Conservation (phyloP, 2,113 vertebrate genomes). For the Daphoenositta chrysoptera region DNA sequence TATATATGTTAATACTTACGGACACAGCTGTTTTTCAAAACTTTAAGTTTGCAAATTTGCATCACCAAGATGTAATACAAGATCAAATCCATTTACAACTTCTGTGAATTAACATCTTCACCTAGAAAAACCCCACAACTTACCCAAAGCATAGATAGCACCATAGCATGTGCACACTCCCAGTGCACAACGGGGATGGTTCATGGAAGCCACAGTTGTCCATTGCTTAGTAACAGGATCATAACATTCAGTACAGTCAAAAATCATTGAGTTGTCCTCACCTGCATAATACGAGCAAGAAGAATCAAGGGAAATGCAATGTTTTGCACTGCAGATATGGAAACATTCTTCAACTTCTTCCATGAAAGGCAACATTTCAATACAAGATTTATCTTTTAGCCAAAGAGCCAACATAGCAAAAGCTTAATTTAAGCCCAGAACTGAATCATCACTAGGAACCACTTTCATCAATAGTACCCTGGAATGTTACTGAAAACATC, state of each 20-base stretch:
- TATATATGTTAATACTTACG: neutral
- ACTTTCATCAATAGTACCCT: neutral
- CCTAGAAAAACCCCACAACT: slow-evolving; percentile 59
- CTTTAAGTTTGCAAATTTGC: neutral
- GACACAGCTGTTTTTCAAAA: neutral
- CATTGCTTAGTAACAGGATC: slow-evolving; percentile 96
- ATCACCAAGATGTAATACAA: neutral
- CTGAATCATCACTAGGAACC: neutral
- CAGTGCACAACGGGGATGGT: slow-evolving; percentile 90
- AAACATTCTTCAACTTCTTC: neutral
- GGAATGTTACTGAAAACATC: neutral
- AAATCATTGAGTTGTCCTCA: slow-evolving; percentile 97
- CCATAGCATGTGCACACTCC: slow-evolving; percentile 92
- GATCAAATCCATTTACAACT: neutral
- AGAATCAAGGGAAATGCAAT: neutral
- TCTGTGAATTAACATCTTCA: neutral
- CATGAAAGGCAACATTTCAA: neutral
- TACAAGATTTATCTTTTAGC: neutral
- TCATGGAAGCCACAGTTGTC: slow-evolving; percentile 92
- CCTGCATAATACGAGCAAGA: slow-evolving; percentile 70
- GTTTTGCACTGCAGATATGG: neutral
- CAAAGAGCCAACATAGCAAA: neutral
- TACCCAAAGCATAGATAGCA: slow-evolving; percentile 94
- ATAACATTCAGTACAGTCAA: slow-evolving; percentile 94
- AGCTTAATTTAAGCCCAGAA: neutral